Percentiles rank a stretch among this genome's conserved stretches.
Evolutionary conservation across 1,140 invertebrate species (phyloP).

Genomic region (Ceratina australensis): DNA sequence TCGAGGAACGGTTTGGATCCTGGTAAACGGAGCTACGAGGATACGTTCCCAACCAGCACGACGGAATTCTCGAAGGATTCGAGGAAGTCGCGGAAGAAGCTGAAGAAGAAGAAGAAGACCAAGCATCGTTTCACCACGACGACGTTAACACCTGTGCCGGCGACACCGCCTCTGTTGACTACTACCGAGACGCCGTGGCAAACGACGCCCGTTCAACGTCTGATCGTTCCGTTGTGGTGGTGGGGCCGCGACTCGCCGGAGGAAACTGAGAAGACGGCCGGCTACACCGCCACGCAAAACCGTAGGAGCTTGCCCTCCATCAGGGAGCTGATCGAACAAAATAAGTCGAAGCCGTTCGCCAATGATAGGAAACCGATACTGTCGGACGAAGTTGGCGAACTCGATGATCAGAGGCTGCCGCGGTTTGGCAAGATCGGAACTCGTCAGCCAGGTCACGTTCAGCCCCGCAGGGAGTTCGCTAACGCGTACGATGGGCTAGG

Average conservation of each 20-base stretch:
- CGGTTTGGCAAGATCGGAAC: background rate
- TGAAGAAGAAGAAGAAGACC: constrained; percentile 66
- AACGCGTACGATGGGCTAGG: constrained; percentile 10
- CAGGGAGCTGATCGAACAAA: constrained; percentile 45
- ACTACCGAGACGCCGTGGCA: constrained; percentile 55
- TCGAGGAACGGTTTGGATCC: constrained; percentile 43
- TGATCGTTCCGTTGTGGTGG: constrained; percentile 62
- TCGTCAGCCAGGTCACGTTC: background rate
- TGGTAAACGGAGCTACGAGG: constrained; percentile 54
- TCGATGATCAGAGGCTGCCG: background rate
- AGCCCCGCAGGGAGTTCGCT: background rate
- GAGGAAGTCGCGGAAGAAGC: constrained; percentile 50
- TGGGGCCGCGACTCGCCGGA: constrained; percentile 38
- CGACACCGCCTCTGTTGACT: constrained; percentile 18
- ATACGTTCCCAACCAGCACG: constrained; percentile 11
- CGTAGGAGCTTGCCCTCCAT: constrained; percentile 32
- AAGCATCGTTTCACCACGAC: constrained; percentile 42
- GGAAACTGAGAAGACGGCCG: constrained; percentile 31
- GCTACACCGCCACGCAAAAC: constrained; percentile 50
- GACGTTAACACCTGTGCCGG: constrained; percentile 40
- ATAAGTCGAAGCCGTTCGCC: constrained; percentile 38
- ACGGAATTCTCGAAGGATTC: constrained; percentile 23
- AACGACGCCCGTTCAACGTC: constrained; percentile 50
- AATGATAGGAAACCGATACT: constrained; percentile 9
- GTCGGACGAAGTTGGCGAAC: background rate